A percentile compares a stretch with the other conserved stretches of the same genome.
These are phyloP conservation scores for Leptopilina boulardi DNA, from an alignment of 1,140 invertebrate genomes.

Conservation along the genomic window DNA sequence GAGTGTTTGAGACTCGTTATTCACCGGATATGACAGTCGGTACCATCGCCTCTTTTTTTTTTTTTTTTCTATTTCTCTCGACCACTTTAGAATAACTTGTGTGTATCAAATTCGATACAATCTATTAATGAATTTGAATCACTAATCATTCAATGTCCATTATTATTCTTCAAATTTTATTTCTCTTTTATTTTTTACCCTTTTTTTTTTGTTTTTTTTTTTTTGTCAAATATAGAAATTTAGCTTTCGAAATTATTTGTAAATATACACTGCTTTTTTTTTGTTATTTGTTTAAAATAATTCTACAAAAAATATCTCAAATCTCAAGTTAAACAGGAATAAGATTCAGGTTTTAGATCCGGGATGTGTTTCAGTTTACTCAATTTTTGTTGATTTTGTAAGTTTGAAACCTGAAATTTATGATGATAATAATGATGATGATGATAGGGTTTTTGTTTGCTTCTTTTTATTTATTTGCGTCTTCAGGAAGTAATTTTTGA, in stretches of 20 bases:
- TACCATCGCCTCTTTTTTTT: not conserved
- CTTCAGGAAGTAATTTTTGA: not conserved
- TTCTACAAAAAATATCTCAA: not conserved
- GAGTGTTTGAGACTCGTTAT: constrained; percentile 46
- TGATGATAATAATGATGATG: too few species aligned
- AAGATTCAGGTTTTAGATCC: constrained; percentile 8
- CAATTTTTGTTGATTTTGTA: not conserved
- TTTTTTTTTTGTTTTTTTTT: too few species aligned
- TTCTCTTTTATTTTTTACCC: too few species aligned
- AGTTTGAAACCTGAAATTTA: not conserved
- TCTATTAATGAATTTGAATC: constrained; percentile 30
- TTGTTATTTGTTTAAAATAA: too few species aligned
- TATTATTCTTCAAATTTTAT: not conserved
- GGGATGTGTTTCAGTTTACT: constrained; percentile 3
- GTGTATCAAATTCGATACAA: not conserved
- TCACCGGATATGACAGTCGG: constrained; percentile 37
- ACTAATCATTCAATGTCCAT: constrained; percentile 13
- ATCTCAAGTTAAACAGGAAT: constrained; percentile 3
- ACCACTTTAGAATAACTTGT: not conserved
- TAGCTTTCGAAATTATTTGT: too few species aligned
- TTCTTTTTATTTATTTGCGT: not conserved
- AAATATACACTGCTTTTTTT: too few species aligned
- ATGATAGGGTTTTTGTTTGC: constrained; percentile 1
- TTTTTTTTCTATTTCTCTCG: not conserved
- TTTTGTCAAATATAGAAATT: too few species aligned